A percentile compares a stretch with the other conserved stretches of the same genome.
Conservation (phyloP, 2,888 invertebrate genomes). For the Cheilosia variabilis region DNA sequence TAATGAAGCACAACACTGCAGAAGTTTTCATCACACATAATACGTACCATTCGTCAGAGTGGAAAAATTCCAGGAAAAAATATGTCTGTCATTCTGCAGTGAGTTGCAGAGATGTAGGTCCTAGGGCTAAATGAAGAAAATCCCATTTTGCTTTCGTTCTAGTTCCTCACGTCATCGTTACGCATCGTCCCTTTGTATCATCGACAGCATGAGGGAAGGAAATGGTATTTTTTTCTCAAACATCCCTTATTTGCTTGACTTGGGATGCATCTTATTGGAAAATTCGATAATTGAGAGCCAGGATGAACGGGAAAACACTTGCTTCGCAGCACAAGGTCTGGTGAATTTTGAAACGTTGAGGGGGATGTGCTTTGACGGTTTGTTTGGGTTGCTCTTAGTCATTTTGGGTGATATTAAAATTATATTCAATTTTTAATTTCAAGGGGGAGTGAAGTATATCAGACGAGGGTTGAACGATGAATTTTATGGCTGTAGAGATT, state of each 20-base stretch:
- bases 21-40: not conserved
- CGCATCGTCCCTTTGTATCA: conserved; percentile 44
- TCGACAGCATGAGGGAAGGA: not conserved
- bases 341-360: conserved; percentile 26
- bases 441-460: not conserved
- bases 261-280: conserved; percentile 71
- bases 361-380: not conserved
- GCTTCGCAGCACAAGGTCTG: conserved; percentile 50
- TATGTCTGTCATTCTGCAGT: conserved; percentile 19
- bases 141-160: conserved; percentile 45
- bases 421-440: conserved; percentile 21
- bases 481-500: conserved; percentile 19
- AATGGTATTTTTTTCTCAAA: conserved; percentile 19
- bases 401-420: conserved; percentile 59
- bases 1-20: not conserved
- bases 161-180: conserved; percentile 54
- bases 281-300: conserved; percentile 59
- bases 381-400: conserved; percentile 41
- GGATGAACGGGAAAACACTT: conserved; percentile 31
- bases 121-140: conserved; percentile 48
- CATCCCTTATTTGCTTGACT: conserved; percentile 66
- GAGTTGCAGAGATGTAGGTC: not conserved
- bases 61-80: conserved; percentile 21
- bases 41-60: not conserved
- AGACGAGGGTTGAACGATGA: conserved; percentile 4